These are phyloP conservation scores for Disparrhopalites patrizii DNA, from an alignment of 2,888 invertebrate genomes.

Conservation along the genomic window DNA sequence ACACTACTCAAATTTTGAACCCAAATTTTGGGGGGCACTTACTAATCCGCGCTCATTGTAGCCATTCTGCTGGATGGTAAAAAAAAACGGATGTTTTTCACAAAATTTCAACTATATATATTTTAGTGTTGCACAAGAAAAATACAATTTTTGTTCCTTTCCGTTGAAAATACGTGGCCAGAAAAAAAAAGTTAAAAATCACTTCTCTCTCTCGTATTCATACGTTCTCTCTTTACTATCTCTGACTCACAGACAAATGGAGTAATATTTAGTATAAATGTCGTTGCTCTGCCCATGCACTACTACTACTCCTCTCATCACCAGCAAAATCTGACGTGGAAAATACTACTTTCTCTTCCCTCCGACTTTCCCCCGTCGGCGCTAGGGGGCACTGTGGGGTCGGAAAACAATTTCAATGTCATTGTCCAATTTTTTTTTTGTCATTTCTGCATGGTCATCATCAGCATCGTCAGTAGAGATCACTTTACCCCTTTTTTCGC, in stretches of 20 bases:
- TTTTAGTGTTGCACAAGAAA: too few relatives aligned
- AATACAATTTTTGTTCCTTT: too few relatives aligned
- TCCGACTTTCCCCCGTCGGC: too few relatives aligned
- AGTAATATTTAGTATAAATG: constrained; percentile 6
- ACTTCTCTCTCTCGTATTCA: constrained; percentile 4
- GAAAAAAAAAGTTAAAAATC: background rate
- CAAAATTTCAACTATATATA: background rate
- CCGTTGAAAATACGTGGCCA: constrained; percentile 5
- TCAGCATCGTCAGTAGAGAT: too few relatives aligned
- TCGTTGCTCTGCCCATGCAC: constrained; percentile 8
- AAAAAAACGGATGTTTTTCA: background rate
- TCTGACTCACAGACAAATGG: constrained; percentile 7
- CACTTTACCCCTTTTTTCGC: too few relatives aligned
- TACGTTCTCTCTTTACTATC: too few relatives aligned
- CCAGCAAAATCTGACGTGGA: constrained; percentile 5
- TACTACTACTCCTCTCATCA: background rate
- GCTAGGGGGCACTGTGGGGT: too few relatives aligned
- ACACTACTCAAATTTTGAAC: background rate
- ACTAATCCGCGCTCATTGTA: constrained; percentile 48
- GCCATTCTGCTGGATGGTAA: constrained; percentile 29
- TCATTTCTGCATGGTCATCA: too few relatives aligned
- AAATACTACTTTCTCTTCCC: too few relatives aligned
- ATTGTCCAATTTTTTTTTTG: too few relatives aligned
- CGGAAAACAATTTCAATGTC: too few relatives aligned
- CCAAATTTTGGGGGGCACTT: constrained; percentile 27